A percentile compares a stretch with the other conserved stretches of the same genome.
Conservation (phyloP, 1,140 invertebrate genomes). For the Tetramorium parvispinum region DNA sequence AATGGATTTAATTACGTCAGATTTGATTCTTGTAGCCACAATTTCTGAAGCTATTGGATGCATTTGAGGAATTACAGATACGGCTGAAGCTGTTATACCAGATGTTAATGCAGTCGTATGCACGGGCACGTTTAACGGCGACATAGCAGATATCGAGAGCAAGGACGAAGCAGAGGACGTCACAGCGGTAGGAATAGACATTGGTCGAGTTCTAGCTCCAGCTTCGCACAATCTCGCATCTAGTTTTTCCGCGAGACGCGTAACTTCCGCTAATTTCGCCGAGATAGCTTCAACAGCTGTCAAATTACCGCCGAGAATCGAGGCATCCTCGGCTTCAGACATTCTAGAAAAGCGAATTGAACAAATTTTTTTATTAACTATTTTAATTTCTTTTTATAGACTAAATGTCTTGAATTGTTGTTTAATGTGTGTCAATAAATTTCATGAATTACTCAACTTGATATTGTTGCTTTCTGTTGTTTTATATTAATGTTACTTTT, state of each 20-base stretch:
- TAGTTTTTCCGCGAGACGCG: slow-evolving; percentile 88
- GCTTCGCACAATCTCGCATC: slow-evolving; percentile 87
- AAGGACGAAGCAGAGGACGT: slow-evolving; percentile 66
- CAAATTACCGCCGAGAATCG: slow-evolving; percentile 84
- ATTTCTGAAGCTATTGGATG: not conserved
- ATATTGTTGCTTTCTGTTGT: not conserved
- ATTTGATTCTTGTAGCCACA: not conserved
- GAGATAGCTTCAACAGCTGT: slow-evolving; percentile 89
- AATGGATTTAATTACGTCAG: slow-evolving; percentile 9
- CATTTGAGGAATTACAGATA: not conserved
- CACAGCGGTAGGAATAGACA: slow-evolving; percentile 72
- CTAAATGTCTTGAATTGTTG: not conserved
- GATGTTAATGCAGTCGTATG: not conserved
- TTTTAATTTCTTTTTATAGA: not conserved
- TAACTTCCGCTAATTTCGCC: slow-evolving; percentile 88
- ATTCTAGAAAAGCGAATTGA: slow-evolving; percentile 74
- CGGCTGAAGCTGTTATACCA: not conserved
- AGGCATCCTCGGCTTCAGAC: slow-evolving; percentile 74
- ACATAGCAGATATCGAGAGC: slow-evolving; percentile 43
- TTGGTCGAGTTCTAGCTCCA: slow-evolving; percentile 80
- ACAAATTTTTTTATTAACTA: no score
- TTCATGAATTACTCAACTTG: not conserved
- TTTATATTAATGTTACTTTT: not conserved
- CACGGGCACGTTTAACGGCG: not conserved
- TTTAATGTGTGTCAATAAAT: not conserved